Base-by-base conservation (phyloP, 2,797 vertebrate species). In the Enteromius fasciolatus region DNA sequence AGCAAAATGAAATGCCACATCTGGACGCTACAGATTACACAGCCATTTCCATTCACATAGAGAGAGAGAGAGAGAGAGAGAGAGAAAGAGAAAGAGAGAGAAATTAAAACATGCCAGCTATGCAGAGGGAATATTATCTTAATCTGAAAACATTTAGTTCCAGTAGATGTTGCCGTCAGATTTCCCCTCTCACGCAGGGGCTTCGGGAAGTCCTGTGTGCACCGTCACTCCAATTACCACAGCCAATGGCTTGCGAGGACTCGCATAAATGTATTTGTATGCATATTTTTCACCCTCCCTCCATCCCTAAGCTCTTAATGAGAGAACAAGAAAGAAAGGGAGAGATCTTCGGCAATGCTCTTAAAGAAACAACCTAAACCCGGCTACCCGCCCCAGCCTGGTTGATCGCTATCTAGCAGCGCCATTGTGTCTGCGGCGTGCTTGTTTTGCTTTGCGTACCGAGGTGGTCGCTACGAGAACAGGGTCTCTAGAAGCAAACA, bases 141-240 rank as follows among this genome's bases (percentile, higher is more conserved):
- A 89, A 90, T 90, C 87, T 88, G 87, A 90, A 89, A 87, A 87
- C 86, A 89, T 90, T 89, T 90, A 90, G 87, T 90, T 90, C 87
- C 89, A 89, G 86, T 84, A 89, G 87, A 88, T 86, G 78, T 85
- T 76, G 72, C 81, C 73, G 80, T 41, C 61, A 84, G 86, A 86
- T 86, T 83, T 80, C 33, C 76, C 50, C 82, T 88, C 83, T 86
- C 88, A 88, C 87, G 84, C 83, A 86, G 77, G 86, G 84, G 77
- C 76, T 83, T 50, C 80, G 82, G 84, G 76, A 81, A 83, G 82
- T 39, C 76, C 76, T 78, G 72, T 69, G 69, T 14, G 52, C 31
- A 2, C 33, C n/a, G 39, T 64, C 72, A 77, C 66, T 85, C 61
- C 25, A 36, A 74, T 84, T 78, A 64, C 64, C 15, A 2, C 46